These are phyloP conservation scores for Rhynchopsitta pachyrhyncha DNA, from an alignment of 2,113 vertebrate species.

Conservation along the genomic window DNA sequence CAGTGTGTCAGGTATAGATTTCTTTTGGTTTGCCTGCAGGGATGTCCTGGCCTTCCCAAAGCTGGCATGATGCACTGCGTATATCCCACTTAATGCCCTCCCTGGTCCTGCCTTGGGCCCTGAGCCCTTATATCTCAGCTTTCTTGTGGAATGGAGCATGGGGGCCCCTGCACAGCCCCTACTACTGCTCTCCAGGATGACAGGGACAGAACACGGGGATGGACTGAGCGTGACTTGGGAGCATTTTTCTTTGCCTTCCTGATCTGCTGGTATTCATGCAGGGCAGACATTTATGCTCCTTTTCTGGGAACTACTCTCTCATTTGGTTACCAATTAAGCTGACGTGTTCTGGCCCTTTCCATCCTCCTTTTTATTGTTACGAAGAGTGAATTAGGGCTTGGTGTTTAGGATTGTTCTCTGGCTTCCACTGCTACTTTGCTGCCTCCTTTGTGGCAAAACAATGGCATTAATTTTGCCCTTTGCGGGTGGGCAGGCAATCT, in stretches of 20 bases:
- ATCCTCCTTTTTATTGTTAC: background rate
- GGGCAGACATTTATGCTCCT: background rate
- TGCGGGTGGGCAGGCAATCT: slow-evolving; percentile 61
- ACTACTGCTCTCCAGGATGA: background rate
- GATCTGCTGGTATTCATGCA: background rate
- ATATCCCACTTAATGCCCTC: background rate
- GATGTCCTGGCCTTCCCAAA: background rate
- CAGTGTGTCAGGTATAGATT: rapidly evolving
- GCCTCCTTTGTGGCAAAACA: slow-evolving; percentile 83
- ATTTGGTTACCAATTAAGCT: slow-evolving; percentile 29
- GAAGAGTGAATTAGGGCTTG: slow-evolving; percentile 39
- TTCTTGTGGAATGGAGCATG: background rate
- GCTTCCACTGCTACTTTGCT: slow-evolving; percentile 82
- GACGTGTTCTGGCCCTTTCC: slow-evolving; percentile 31
- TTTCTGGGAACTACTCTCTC: background rate
- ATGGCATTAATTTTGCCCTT: slow-evolving; percentile 85
- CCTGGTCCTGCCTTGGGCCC: background rate
- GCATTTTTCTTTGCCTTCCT: background rate
- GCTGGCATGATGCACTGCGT: rapidly evolving
- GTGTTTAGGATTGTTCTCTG: slow-evolving; percentile 55
- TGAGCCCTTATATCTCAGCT: rapidly evolving
- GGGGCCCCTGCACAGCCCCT: background rate
- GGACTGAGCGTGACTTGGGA: background rate
- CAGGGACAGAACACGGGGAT: background rate
- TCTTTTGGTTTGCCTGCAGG: background rate